Evolutionary conservation across 1,140 invertebrate genomes (phyloP), one percentile per base, ranked within the genome.

Genomic region (Microvelia longipes): DNA sequence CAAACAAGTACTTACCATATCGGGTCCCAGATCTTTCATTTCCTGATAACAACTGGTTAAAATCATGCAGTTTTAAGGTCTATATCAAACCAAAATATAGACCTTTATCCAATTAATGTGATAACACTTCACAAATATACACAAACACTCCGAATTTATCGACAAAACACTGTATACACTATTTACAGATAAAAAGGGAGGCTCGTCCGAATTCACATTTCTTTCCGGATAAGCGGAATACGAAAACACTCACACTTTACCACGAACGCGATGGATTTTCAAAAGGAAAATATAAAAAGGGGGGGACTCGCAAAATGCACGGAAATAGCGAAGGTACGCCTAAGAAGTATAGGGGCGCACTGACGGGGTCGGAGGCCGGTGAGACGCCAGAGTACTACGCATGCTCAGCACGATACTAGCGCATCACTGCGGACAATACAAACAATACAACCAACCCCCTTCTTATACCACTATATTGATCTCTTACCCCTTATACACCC

Each of bases 21-120:
- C 70, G 66, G 70, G 62, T 71, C 70, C 70, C 29, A 71, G 50
- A 71, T 71, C 70, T 71, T 71, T 71, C 70, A 71, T 71, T 67
- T 71, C 70, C 70, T 66, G 70, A 50, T 68, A 71, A 67, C 35
- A 68, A 68, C 66, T 71, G 25, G 67, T 66, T 62, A 71, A 19
- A 50, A 50, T 50, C 35, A 50, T 50, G 35, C 35, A 50, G 35
- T 11, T 5, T 50, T 19, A 50, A 50, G 35, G 35, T 11, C 35
- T 50, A 50, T 50, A 50, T 50, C 27, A 27, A 67, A 29, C n/a
- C 64, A 67, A 67, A 28, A 15, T 67, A 14, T 27, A 65, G 15
- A 29, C 15, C 14, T 15, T 67, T 29, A 27, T 29, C 30, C 66
- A 24, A 29, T 28, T 29, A 29, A 67, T 24, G 66, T 11, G 15